Conservation (phyloP, 2,888 invertebrate genomes). For the Cryptosula pallasiana region DNA sequence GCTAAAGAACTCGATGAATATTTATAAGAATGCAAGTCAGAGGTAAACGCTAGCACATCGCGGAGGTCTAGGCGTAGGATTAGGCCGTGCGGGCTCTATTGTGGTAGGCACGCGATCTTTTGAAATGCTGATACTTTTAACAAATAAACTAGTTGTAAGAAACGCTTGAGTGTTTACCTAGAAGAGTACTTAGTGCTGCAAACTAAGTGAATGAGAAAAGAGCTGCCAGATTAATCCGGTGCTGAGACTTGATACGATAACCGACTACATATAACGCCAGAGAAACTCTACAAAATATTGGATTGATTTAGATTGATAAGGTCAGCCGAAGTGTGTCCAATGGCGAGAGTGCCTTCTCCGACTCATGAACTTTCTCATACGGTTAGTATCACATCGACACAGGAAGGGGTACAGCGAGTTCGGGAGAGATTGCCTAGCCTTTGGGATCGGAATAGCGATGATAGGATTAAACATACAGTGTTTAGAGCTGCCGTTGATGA, state of each 20-base stretch:
- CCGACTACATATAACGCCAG: too few relatives aligned
- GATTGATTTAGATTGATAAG: neutral
- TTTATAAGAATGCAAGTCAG: too few relatives aligned
- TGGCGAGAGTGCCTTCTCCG: neutral
- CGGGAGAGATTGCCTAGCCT: neutral
- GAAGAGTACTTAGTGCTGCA: neutral
- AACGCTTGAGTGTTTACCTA: neutral
- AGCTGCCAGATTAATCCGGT: neutral
- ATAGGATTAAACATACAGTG: neutral
- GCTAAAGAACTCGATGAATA: too few relatives aligned
- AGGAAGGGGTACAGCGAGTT: neutral
- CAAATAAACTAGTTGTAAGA: neutral
- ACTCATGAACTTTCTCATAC: neutral
- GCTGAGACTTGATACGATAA: neutral
- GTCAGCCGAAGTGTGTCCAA: neutral
- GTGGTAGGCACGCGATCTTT: neutral
- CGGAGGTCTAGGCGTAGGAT: neutral
- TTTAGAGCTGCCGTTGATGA: neutral
- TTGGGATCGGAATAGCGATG: conserved; percentile 11
- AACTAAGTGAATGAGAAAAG: neutral
- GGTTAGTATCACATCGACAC: neutral
- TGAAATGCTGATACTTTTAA: neutral
- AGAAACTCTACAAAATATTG: too few relatives aligned
- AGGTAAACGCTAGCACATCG: too few relatives aligned
- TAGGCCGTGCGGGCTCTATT: too few relatives aligned